Percentiles rank a stretch among this genome's conserved stretches.
phyloP scores from a whole-genome alignment of 2,888 invertebrate species.

The Chromoteleia sp. region DNA sequence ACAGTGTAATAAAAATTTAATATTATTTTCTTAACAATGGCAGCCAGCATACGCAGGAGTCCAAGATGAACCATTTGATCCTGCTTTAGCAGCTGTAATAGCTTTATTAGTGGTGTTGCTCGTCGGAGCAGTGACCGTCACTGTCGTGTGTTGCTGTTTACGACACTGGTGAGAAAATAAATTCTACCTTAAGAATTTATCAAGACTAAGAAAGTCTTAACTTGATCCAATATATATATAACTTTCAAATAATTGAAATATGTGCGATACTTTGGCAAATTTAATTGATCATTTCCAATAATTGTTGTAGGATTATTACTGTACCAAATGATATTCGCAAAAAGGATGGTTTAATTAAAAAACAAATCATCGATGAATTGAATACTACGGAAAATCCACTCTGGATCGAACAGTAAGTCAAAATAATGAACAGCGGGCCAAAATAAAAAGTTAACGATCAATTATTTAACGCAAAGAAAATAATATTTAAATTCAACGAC shows the following conservation, averaged over 20 bases:
- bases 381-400: constrained; percentile 96
- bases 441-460: constrained; percentile 1
- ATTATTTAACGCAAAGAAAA: constrained; percentile 12
- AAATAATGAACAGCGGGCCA: not conserved
- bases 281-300: too few relatives aligned
- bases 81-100: constrained; percentile 93
- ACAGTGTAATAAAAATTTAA: constrained; percentile 8
- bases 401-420: constrained; percentile 94
- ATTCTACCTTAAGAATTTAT: constrained; percentile 20
- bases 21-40: constrained; percentile 33
- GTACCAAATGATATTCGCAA: constrained; percentile 93
- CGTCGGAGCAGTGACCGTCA: constrained; percentile 94
- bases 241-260: too few relatives aligned
- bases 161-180: constrained; percentile 89
- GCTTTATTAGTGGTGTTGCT: constrained; percentile 93
- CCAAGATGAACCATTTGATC: constrained; percentile 92
- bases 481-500: constrained; percentile 11
- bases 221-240: too few relatives aligned
- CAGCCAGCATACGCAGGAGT: constrained; percentile 88
- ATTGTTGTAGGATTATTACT: constrained; percentile 88
- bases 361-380: constrained; percentile 93
- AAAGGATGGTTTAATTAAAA: constrained; percentile 93
- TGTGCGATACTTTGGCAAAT: too few relatives aligned
- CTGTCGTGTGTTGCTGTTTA: constrained; percentile 94
- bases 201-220: too few relatives aligned